phyloP scores from a whole-genome alignment of 2,113 vertebrate species.

The Pogonocichla stellata region DNA sequence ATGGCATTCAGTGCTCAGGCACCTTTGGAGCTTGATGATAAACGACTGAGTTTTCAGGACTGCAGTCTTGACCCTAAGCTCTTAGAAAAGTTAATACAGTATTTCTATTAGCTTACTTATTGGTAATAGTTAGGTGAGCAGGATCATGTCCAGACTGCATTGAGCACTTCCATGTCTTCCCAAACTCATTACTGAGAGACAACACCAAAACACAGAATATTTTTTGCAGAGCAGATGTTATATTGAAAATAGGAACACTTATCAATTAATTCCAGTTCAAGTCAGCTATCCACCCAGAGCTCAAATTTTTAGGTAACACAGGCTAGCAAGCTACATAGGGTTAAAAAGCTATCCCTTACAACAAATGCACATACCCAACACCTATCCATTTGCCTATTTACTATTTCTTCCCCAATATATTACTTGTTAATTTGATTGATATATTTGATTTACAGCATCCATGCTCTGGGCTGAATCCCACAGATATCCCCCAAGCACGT shows the following conservation, averaged over 20 bases:
- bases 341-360: background rate
- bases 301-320: background rate
- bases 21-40: background rate
- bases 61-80: background rate
- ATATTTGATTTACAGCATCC: background rate
- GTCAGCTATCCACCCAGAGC: background rate
- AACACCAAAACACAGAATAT: background rate
- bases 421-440: background rate
- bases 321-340: accelerated
- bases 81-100: background rate
- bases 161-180: background rate
- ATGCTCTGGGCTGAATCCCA: background rate
- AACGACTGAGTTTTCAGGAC: background rate
- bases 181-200: background rate
- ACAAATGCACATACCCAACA: background rate
- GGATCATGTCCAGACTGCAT: background rate
- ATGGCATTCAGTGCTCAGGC: background rate
- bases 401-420: background rate
- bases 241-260: background rate
- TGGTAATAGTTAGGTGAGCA: background rate
- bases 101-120: background rate
- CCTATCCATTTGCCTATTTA: background rate
- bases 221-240: background rate
- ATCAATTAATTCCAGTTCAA: background rate
- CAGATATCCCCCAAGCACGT: background rate